Evolutionary conservation across 1,140 invertebrate genomes (phyloP).

Genomic region (Tetraneura akinire): DNA sequence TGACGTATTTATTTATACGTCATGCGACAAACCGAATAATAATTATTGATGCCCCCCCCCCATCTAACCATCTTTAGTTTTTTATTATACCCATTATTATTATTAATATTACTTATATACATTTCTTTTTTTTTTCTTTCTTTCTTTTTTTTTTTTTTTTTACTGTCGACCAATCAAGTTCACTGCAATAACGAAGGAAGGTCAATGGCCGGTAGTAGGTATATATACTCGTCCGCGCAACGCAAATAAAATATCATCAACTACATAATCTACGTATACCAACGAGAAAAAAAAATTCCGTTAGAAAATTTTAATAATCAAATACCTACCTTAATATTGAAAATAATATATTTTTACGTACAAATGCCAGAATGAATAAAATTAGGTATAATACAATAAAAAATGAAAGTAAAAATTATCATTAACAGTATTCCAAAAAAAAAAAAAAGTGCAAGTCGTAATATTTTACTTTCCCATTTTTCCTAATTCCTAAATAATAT

Average conservation of each 20-base stretch:
- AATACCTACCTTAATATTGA: no score
- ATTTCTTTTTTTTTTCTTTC: no score
- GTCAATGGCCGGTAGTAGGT: conserved; percentile 43
- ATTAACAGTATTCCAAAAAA: background rate
- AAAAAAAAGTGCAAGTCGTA: background rate
- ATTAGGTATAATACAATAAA: background rate
- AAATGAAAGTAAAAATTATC: background rate
- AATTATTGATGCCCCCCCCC: background rate
- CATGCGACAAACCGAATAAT: conserved; percentile 14
- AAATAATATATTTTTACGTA: no score
- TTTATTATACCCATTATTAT: background rate
- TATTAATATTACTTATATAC: background rate
- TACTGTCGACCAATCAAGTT: conserved; percentile 42
- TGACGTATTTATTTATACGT: background rate
- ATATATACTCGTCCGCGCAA: conserved; percentile 5
- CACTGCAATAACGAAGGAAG: conserved; percentile 40
- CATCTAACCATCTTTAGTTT: background rate
- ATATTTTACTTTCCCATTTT: background rate
- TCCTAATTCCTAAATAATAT: background rate
- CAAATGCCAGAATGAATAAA: background rate
- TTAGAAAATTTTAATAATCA: background rate
- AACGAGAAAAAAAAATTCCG: background rate
- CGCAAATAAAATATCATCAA: conserved; percentile 7
- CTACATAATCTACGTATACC: background rate
- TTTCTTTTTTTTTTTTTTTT: no score